Conservation (phyloP, 2,113 vertebrate genomes). For the Cavia aperea region DNA sequence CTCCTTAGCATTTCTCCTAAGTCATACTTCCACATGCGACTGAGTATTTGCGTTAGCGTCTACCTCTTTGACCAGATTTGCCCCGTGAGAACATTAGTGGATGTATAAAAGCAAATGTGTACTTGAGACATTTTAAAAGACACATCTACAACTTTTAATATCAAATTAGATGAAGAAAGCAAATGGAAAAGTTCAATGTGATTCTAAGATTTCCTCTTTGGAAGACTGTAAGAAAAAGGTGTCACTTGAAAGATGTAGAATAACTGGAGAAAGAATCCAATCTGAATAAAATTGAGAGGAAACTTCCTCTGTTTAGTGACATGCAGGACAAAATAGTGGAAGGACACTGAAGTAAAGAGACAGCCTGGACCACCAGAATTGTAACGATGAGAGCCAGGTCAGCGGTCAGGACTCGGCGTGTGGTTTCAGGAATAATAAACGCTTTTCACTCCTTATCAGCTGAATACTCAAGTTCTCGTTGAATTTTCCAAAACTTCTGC, state of each 20-base stretch:
- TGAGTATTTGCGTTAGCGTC: not conserved
- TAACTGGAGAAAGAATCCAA: slow-evolving; percentile 1
- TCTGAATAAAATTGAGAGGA: slow-evolving; percentile 15
- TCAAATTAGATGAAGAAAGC: slow-evolving; percentile 21
- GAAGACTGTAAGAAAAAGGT: slow-evolving; percentile 17
- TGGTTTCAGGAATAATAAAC: not conserved
- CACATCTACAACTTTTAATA: not conserved
- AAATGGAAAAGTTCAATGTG: slow-evolving; percentile 5
- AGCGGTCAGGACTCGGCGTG: not conserved
- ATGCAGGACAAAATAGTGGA: not conserved
- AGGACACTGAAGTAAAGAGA: not conserved
- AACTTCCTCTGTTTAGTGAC: slow-evolving; percentile 32
- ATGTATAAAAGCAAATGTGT: not conserved
- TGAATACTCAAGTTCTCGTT: slow-evolving; percentile 25
- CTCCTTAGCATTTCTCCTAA: not conserved
- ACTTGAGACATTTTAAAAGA: slow-evolving; percentile 29
- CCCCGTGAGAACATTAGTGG: not conserved
- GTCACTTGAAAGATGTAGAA: slow-evolving; percentile 3
- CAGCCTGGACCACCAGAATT: not conserved
- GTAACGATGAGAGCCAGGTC: not conserved
- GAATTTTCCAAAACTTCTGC: not conserved
- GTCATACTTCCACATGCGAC: not conserved
- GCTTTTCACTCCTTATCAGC: slow-evolving; percentile 28
- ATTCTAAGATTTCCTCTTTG: slow-evolving; percentile 33
- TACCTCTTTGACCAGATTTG: slow-evolving; percentile 8